A percentile compares a stretch with the other conserved stretches of the same genome.
Conservation (phyloP, 1,140 invertebrate genomes). For the Brachionus plicatilis region DNA sequence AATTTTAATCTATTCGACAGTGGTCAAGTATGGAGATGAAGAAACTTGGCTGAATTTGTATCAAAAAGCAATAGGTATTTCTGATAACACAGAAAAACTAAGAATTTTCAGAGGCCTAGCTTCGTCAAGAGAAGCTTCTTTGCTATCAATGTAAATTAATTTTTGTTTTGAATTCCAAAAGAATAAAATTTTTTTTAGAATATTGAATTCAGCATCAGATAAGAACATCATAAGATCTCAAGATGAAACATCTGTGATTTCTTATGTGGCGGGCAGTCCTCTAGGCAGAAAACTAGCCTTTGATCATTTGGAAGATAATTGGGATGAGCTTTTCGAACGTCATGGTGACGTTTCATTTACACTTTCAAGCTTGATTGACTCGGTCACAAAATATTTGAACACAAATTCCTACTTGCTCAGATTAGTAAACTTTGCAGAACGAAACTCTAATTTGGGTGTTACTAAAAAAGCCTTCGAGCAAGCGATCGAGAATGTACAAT, state of each 20-base stretch:
- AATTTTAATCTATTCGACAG: conserved; percentile 8
- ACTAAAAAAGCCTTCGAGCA: conserved; percentile 67
- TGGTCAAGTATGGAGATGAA: neutral
- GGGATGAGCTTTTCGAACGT: conserved; percentile 34
- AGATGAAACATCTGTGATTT: conserved; percentile 22
- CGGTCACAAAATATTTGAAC: conserved; percentile 44
- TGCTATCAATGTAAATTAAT: neutral
- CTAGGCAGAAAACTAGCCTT: neutral
- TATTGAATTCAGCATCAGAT: neutral
- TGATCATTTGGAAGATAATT: conserved; percentile 36
- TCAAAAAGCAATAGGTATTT: neutral
- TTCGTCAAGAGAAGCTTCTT: neutral
- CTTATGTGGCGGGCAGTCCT: neutral
- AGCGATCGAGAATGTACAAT: conserved; percentile 68
- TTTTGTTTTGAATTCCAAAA: neutral
- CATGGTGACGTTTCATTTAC: conserved; percentile 44
- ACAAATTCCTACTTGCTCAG: neutral
- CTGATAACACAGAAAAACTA: conserved; percentile 34
- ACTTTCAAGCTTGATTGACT: conserved; percentile 43
- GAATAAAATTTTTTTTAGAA: neutral
- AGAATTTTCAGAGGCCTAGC: neutral
- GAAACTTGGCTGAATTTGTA: conserved; percentile 8
- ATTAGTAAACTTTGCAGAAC: conserved; percentile 43
- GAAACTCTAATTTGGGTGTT: conserved; percentile 58
- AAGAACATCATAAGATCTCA: neutral